Base-by-base conservation (phyloP, 1,140 invertebrate species). In the Yoshiicerus persimilis region DNA sequence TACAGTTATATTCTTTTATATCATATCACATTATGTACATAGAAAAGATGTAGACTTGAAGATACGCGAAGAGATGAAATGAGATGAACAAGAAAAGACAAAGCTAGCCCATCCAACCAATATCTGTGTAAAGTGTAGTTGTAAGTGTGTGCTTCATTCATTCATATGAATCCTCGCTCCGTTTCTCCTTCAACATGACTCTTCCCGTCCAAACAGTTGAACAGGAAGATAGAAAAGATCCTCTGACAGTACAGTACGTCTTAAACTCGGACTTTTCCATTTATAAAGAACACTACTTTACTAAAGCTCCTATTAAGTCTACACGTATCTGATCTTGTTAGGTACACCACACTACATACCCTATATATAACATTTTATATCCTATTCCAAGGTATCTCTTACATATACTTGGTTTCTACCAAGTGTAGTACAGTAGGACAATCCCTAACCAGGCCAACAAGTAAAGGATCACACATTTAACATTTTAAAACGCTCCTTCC, bases 221-320 rank as follows among this genome's bases (percentile, higher is more conserved):
- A 80, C 75, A 80, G 34, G 75, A 36, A 80, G 75, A 80, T 80
- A 80, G 32, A 23, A 80, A 32, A 36, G 75, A 80, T 23, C 11
- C 20, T 9, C 16, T 38, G 30, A 38, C 34, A 80, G 20, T 80
- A 38, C 34, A 80, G 20, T 80, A 80, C 36, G 34, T 80, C 75
- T 38, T 23, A 30, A 70, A 34, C 34, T 80, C 75, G 75, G 34
- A 80, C 75, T 80, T 34, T 80, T 80, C 75, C 75, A 80, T 80
- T 80, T 80, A 34, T 80, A 80, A 80, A 80, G 75, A 36, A 80
- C 34, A 80, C 11, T 34, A 34, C 38, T 70, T 70, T 80, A 80
- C 75, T 80, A 80, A 80, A 36, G 32, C 75, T 38, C 32, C 75
- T 80, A 80, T 80, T 80, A 80, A 80, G 20, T 80, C 36, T 80